A percentile compares a stretch with the other conserved stretches of the same genome.
Conservation (phyloP, 2,888 invertebrate species). For the Euzophera pinguis region DNA sequence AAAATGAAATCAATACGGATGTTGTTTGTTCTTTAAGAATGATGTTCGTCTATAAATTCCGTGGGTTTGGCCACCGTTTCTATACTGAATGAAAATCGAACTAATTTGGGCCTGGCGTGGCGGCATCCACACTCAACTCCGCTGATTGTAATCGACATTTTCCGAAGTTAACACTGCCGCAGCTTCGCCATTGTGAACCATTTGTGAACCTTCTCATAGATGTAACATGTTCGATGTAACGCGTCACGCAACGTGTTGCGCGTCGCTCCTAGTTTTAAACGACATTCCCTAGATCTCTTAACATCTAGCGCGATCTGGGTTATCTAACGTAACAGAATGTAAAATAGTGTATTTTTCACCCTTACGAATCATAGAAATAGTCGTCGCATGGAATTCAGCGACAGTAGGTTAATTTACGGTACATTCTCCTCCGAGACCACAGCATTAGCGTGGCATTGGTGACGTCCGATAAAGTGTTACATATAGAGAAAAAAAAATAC, state of each 20-base stretch:
- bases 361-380: slow-evolving; percentile 49
- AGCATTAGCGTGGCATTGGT: slow-evolving; percentile 55
- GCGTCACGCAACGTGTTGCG: background rate
- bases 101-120: background rate
- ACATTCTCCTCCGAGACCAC: slow-evolving; percentile 58
- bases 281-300: slow-evolving; percentile 7
- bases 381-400: slow-evolving; percentile 13
- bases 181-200: slow-evolving; percentile 17
- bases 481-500: slow-evolving; percentile 62
- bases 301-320: slow-evolving; percentile 18
- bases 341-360: slow-evolving; percentile 41
- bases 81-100: background rate
- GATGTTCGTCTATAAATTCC: no score
- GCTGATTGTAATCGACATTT: slow-evolving; percentile 1
- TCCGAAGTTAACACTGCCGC: slow-evolving; percentile 8
- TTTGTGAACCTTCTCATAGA: slow-evolving; percentile 9
- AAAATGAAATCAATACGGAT: no score
- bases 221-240: slow-evolving; percentile 1
- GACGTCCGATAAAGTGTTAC: slow-evolving; percentile 69
- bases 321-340: slow-evolving; percentile 24
- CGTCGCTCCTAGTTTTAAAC: slow-evolving; percentile 6
- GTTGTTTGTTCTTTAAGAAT: no score
- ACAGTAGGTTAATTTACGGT: slow-evolving; percentile 54
- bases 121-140: background rate
- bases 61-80: no score